Conservation (phyloP, 2,888 invertebrate genomes). For the Listrodromus nycthemerus region DNA sequence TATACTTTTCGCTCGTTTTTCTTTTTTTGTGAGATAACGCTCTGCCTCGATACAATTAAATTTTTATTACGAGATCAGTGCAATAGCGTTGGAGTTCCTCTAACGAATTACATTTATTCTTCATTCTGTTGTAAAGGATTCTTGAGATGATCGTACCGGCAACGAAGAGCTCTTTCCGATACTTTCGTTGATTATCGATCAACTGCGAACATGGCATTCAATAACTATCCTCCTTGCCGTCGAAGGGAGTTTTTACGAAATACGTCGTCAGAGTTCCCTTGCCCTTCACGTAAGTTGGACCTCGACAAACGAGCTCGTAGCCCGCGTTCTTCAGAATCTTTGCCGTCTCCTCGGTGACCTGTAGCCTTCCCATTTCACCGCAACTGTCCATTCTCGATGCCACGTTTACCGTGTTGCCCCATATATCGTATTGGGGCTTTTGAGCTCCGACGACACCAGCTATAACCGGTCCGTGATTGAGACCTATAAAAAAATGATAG, state of each 20-base stretch:
- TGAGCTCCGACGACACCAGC: conserved; percentile 99
- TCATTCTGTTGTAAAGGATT: background rate
- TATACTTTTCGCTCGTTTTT: background rate
- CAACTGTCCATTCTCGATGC: conserved; percentile 99
- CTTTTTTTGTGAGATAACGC: background rate
- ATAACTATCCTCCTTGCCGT: conserved; percentile 85
- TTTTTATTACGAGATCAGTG: conserved; percentile 26
- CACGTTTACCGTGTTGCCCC: conserved; percentile 99
- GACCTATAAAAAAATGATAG: conserved; percentile 86
- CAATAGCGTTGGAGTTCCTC: background rate
- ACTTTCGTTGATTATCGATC: background rate
- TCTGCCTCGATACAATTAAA: conserved; percentile 7
- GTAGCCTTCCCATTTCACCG: conserved; percentile 94
- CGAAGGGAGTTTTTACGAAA: conserved; percentile 94
- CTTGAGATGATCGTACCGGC: background rate
- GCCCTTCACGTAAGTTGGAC: conserved; percentile 97
- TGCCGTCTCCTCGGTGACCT: conserved; percentile 94
- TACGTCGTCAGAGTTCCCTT: conserved; percentile 96
- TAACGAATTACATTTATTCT: background rate
- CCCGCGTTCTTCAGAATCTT: conserved; percentile 93
- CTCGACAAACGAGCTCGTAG: conserved; percentile 95
- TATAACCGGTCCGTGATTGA: conserved; percentile 96
- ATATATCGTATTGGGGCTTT: conserved; percentile 99
- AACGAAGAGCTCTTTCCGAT: background rate
- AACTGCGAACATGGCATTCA: conserved; percentile 54